These are phyloP conservation scores for Hirtodrosophila trivittata DNA, from an alignment of 2,888 invertebrate species.

Conservation along the genomic window DNA sequence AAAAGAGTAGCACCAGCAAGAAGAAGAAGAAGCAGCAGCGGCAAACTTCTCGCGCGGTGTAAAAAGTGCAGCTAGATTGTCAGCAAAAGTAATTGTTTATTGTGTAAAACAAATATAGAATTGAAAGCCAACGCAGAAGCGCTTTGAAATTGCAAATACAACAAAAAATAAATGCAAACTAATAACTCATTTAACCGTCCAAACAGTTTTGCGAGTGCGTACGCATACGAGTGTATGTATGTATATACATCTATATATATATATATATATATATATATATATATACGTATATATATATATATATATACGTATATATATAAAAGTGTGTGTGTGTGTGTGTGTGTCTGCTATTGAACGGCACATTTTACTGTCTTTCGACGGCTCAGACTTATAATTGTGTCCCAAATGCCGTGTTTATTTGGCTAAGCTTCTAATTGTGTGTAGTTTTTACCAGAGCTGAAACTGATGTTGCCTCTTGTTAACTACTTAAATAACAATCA, in stretches of 20 bases:
- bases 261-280: too few relatives aligned
- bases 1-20: slow-evolving; percentile 58
- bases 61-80: slow-evolving; percentile 45
- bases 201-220: slow-evolving; percentile 50
- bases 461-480: slow-evolving; percentile 11
- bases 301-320: too few relatives aligned
- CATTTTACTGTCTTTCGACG: slow-evolving; percentile 49
- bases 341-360: slow-evolving; percentile 55
- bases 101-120: slow-evolving; percentile 9
- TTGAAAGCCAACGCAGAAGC: too few relatives aligned
- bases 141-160: too few relatives aligned
- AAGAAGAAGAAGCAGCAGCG: slow-evolving; percentile 69
- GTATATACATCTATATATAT: too few relatives aligned
- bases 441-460: slow-evolving; percentile 23
- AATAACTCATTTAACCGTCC: too few relatives aligned
- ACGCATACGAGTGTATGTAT: slow-evolving; percentile 14
- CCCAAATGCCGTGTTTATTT: slow-evolving; percentile 42
- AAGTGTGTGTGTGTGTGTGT: slow-evolving; percentile 13
- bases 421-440: slow-evolving; percentile 13
- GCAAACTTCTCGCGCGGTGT: slow-evolving; percentile 69
- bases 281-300: too few relatives aligned
- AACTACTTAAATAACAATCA: slow-evolving; percentile 42
- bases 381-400: slow-evolving; percentile 22
- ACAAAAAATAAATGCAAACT: too few relatives aligned
- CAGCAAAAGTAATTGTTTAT: slow-evolving; percentile 19